Evolutionary conservation across 2,797 vertebrate species (phyloP), one percentile per base, ranked within the genome.

Genomic region (Sciurus vulgaris): DNA sequence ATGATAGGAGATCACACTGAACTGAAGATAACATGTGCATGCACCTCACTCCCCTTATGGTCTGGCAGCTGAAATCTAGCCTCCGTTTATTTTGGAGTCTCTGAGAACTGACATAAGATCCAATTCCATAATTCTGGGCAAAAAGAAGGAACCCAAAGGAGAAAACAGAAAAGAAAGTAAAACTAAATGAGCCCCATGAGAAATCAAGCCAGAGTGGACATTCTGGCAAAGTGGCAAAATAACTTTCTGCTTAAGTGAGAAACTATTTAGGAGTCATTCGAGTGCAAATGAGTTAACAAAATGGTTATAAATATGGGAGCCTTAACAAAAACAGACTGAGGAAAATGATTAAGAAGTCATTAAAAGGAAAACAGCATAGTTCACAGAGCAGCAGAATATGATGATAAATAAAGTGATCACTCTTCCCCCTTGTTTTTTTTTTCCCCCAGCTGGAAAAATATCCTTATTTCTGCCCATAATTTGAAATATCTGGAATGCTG

Each of bases 341-440:
- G 96, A 97, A 94, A 97, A 97, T 78, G 96, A 98, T 96, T 97
- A 89, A 95, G 93, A 73, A 96, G 96, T 97, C 98, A 98, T 98
- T 98, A 98, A 98, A 92, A 76, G 30, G 93, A 92, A 97, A 98
- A 96, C 65, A 94, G 35, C 88, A 73, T 93, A 89, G 79, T 95
- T 67, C 35, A 78, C 93, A 83, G 84, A 47, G 24, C 1, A 14
- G 0, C 18, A 69, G 97, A 78, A 92, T 10, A 81, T 79, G 94
- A 95, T 92, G 89, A 95, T 96, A 97, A 97, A 97, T 51, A 92
- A 96, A 96, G 69, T 83, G 41, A 95, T 94, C 78, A 65, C 20
- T 49, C 91, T 93, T 89, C 49, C 70, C 97, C 83, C 87, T 61
- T 33, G 83, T 28, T 41, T 33, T 44, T 61, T 76, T 82, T 85